Percentiles rank a stretch among this genome's conserved stretches.
phyloP scores from a whole-genome alignment of 2,888 invertebrate genomes.

The Temnothorax ravouxi region DNA sequence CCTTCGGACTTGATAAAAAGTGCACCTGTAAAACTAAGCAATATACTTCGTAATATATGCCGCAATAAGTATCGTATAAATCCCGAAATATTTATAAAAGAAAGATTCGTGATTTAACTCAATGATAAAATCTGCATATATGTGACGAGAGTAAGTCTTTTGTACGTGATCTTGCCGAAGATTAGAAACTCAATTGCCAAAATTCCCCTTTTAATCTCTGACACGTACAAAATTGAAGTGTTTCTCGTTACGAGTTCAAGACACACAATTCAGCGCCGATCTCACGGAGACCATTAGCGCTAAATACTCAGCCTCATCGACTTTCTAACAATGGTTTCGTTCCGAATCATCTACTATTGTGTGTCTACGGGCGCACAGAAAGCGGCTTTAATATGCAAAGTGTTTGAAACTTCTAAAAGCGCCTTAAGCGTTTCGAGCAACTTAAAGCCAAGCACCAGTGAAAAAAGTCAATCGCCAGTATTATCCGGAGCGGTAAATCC shows the following conservation, averaged over 20 bases:
- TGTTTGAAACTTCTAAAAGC: slow-evolving; percentile 46
- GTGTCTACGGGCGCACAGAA: slow-evolving; percentile 36
- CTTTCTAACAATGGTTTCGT: slow-evolving; percentile 37
- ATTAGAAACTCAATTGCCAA: background rate
- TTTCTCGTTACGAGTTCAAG: slow-evolving; percentile 11
- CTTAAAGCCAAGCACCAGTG: slow-evolving; percentile 38
- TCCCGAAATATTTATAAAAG: background rate
- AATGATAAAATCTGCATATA: background rate
- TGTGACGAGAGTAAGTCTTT: background rate
- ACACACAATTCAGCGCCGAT: slow-evolving; percentile 13
- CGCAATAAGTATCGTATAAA: background rate
- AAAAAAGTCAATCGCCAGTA: slow-evolving; percentile 31
- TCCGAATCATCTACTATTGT: slow-evolving; percentile 32
- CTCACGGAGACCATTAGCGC: slow-evolving; percentile 22
- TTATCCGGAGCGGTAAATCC: slow-evolving; percentile 6
- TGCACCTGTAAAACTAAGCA: background rate
- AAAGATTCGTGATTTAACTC: background rate
- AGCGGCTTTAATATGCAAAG: slow-evolving; percentile 47
- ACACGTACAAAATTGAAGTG: background rate
- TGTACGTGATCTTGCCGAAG: background rate
- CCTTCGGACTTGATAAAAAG: background rate
- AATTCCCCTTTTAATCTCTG: slow-evolving; percentile 2
- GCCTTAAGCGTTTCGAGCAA: slow-evolving; percentile 39
- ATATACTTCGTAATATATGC: background rate
- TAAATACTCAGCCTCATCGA: slow-evolving; percentile 42